A percentile compares a stretch with the other conserved stretches of the same genome.
These are phyloP conservation scores for Lepidostoma basale DNA, from an alignment of 1,140 invertebrate species.

Conservation along the genomic window DNA sequence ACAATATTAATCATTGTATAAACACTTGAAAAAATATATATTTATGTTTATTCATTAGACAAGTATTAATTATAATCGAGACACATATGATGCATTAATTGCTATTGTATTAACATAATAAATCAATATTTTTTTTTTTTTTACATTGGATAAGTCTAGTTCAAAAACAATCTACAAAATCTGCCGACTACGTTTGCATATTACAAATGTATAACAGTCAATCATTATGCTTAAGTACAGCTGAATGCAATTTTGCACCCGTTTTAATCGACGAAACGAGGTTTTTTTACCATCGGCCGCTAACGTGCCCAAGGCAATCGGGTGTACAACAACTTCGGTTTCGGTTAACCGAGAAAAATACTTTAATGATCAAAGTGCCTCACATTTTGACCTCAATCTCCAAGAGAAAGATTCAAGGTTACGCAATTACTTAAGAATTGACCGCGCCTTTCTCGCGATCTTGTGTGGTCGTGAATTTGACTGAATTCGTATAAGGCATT, in stretches of 20 bases:
- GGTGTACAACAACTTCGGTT: background rate
- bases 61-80: background rate
- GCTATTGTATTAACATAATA: background rate
- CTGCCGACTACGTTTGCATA: too few relatives aligned
- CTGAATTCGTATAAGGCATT: background rate
- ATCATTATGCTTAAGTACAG: background rate
- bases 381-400: background rate
- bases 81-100: background rate
- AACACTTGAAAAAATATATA: too few relatives aligned
- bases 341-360: background rate
- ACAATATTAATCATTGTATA: too few relatives aligned
- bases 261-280: background rate
- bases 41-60: background rate
- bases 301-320: background rate
- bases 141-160: background rate
- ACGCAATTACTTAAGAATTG: background rate
- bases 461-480: background rate
- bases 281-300: background rate
- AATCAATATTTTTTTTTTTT: background rate
- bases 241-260: background rate
- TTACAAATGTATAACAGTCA: too few relatives aligned
- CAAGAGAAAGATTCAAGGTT: conserved; percentile 14
- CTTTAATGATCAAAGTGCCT: background rate
- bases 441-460: conserved; percentile 7
- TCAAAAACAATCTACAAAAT: too few relatives aligned